A percentile compares a stretch with the other conserved stretches of the same genome.
phyloP scores from a whole-genome alignment of 2,113 vertebrate species.

The Nanorana parkeri region DNA sequence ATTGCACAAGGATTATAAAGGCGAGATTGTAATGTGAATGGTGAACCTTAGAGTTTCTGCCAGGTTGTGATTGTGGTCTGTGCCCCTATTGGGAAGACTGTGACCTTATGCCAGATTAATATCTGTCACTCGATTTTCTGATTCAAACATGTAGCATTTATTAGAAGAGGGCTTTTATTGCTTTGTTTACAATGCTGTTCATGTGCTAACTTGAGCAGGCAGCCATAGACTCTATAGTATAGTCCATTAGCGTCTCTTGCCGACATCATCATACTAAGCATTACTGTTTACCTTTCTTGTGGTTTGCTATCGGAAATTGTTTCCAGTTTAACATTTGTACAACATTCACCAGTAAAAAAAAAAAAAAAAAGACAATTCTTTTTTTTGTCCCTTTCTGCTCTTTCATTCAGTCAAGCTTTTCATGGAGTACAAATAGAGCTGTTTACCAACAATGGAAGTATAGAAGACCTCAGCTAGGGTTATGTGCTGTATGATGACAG shows the following conservation, averaged over 20 bases:
- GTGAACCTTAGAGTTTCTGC: no score
- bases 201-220: slow-evolving; percentile 8
- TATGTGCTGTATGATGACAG: slow-evolving; percentile 80
- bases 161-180: neutral
- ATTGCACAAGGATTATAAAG: no score
- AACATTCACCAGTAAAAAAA: slow-evolving; percentile 68
- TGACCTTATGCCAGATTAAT: no score
- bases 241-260: neutral
- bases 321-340: slow-evolving; percentile 63
- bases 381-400: slow-evolving; percentile 54
- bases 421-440: slow-evolving; percentile 77
- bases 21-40: no score
- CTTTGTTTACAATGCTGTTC: neutral
- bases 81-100: no score
- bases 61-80: no score
- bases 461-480: slow-evolving; percentile 64
- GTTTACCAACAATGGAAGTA: slow-evolving; percentile 71
- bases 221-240: neutral
- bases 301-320: slow-evolving; percentile 59
- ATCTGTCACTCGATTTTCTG: no score
- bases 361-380: slow-evolving; percentile 54
- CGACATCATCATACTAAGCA: slow-evolving; percentile 5
- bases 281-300: slow-evolving; percentile 38
- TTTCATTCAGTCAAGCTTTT: slow-evolving; percentile 73
- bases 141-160: no score